Percentiles rank a stretch among this genome's conserved stretches.
Conservation (phyloP, 2,797 vertebrate species). For the Epinephelus malabaricus region DNA sequence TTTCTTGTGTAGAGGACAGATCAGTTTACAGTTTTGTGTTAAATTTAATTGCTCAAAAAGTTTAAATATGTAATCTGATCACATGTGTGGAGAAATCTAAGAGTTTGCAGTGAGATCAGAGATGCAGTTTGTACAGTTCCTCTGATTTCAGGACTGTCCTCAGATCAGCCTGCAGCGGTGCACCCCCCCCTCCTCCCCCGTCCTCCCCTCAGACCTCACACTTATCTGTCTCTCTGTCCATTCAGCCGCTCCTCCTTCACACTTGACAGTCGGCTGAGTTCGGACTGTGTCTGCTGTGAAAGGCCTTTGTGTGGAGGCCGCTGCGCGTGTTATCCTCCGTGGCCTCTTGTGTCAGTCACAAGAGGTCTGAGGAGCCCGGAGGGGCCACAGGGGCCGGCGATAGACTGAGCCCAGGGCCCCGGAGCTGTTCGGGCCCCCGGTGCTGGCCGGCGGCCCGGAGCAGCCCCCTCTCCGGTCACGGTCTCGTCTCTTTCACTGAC, state of each 20-base stretch:
- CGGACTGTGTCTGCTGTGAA: slow-evolving; percentile 70
- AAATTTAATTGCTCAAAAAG: neutral
- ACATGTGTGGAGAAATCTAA: too few relatives aligned
- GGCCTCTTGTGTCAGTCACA: slow-evolving; percentile 79
- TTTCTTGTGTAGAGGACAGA: too few relatives aligned
- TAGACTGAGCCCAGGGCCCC: slow-evolving; percentile 26
- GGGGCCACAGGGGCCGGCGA: slow-evolving; percentile 28
- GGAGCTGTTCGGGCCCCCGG: slow-evolving; percentile 34
- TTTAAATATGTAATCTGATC: neutral
- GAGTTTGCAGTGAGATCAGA: neutral
- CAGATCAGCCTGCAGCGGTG: slow-evolving; percentile 2
- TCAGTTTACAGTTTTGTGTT: too few relatives aligned
- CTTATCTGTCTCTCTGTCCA: slow-evolving; percentile 56
- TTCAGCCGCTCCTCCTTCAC: slow-evolving; percentile 53
- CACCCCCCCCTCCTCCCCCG: neutral
- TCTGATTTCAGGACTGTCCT: slow-evolving; percentile 2
- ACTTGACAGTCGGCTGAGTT: slow-evolving; percentile 78
- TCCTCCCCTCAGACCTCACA: slow-evolving; percentile 60
- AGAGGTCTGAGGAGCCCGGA: slow-evolving; percentile 43
- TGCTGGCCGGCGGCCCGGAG: slow-evolving; percentile 56
- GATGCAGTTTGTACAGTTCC: neutral
- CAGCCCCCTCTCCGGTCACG: slow-evolving; percentile 76
- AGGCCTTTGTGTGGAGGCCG: slow-evolving; percentile 74
- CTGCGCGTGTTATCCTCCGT: slow-evolving; percentile 77
- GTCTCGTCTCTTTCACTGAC: slow-evolving; percentile 83